Conservation (phyloP, 2,113 vertebrate species). For the Oncorhynchus mykiss region DNA sequence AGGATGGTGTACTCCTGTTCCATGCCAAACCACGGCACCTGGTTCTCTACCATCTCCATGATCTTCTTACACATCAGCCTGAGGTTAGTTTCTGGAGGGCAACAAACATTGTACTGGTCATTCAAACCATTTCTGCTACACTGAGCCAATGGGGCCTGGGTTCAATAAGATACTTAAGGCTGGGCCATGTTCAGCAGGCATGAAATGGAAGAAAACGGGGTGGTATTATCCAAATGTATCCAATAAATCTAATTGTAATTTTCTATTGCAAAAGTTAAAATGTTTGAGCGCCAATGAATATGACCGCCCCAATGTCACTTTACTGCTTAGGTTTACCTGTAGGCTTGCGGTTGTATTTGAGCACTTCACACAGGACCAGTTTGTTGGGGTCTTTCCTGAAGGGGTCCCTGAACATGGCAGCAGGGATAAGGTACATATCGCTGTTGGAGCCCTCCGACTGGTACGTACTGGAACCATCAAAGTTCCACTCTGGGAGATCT, state of each 20-base stretch:
- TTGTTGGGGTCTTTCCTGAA: conserved; percentile 93
- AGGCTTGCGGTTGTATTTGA: conserved; percentile 88
- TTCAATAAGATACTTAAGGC: no score
- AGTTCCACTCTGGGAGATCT: conserved; percentile 95
- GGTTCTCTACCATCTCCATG: conserved; percentile 86
- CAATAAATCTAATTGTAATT: no score
- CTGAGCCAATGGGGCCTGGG: no score
- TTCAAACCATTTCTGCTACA: not conserved
- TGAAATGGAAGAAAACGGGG: not conserved
- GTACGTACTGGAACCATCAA: conserved; percentile 90
- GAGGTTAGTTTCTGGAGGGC: conserved; percentile 83
- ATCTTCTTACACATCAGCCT: conserved; percentile 82
- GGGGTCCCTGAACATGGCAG: conserved; percentile 89
- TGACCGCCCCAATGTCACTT: not conserved
- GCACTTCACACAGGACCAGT: conserved; percentile 88
- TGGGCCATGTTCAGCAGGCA: not conserved
- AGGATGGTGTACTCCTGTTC: conserved; percentile 95
- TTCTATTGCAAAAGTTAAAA: not conserved
- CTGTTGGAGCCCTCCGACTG: conserved; percentile 93
- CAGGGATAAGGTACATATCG: conserved; percentile 91
- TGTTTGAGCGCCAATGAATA: no score
- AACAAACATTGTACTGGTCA: not conserved
- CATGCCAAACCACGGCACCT: conserved; percentile 93
- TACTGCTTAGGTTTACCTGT: conserved; percentile 72
- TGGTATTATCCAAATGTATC: no score